phyloP scores from a whole-genome alignment of 2,113 vertebrate genomes.

The Sardina pilchardus region DNA sequence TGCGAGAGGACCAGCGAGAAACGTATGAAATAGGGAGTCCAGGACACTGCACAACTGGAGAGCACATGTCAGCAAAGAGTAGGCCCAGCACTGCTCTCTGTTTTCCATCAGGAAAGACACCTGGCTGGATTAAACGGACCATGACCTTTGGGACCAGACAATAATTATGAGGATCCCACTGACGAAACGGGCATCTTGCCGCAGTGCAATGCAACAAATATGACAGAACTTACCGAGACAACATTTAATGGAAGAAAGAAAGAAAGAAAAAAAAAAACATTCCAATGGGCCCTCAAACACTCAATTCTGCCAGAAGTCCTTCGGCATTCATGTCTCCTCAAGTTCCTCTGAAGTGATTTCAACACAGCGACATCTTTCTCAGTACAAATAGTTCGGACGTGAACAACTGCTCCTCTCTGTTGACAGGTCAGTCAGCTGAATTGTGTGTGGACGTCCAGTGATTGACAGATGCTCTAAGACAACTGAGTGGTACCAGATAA shows the following conservation, averaged over 20 bases:
- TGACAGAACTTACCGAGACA: background rate
- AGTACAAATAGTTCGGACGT: background rate
- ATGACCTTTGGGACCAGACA: background rate
- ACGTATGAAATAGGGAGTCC: background rate
- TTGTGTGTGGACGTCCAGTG: constrained; percentile 27
- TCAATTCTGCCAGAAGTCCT: background rate
- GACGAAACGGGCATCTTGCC: background rate
- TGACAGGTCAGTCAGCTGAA: background rate
- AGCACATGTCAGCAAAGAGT: background rate
- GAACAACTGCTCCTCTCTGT: background rate
- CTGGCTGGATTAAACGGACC: background rate
- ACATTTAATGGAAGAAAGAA: background rate
- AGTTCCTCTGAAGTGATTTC: background rate
- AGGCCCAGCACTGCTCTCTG: background rate
- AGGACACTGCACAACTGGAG: background rate
- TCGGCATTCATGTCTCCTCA: background rate
- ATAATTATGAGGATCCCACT: background rate
- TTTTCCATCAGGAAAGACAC: background rate
- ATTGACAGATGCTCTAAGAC: background rate
- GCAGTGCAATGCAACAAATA: background rate
- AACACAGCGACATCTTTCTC: background rate
- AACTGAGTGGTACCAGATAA: background rate
- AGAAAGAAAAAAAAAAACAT: background rate
- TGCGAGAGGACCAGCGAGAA: background rate
- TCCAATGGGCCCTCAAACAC: background rate